Percentiles rank a stretch among this genome's conserved stretches.
Evolutionary conservation across 2,888 invertebrate genomes (phyloP).

Genomic region (Aethes cnicana): DNA sequence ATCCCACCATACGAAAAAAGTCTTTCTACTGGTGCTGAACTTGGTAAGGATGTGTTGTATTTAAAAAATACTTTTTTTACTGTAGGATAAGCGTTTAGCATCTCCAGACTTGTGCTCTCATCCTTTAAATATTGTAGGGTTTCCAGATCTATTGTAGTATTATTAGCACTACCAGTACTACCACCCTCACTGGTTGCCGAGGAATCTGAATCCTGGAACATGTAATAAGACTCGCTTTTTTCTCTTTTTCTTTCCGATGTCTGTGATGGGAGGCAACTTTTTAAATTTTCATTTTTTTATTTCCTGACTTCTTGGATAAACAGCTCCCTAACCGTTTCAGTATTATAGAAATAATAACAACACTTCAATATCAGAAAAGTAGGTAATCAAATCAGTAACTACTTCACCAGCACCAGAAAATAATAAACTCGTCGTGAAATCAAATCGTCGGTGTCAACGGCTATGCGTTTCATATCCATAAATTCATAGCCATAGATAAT

Average conservation of each 20-base stretch:
- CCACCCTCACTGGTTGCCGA: constrained; percentile 13
- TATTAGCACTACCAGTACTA: constrained; percentile 30
- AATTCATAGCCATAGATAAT: too few species aligned
- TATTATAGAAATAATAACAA: too few species aligned
- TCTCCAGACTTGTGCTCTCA: constrained; percentile 19
- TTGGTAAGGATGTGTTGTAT: constrained; percentile 2
- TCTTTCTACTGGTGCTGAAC: background rate
- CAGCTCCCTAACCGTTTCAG: constrained; percentile 21
- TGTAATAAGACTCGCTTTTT: constrained; percentile 22
- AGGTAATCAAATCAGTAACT: too few species aligned
- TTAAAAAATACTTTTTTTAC: constrained; percentile 26
- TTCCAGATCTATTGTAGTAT: constrained; percentile 33
- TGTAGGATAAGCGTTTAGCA: constrained; percentile 28
- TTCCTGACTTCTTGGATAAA: constrained; percentile 20
- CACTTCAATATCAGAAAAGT: too few species aligned
- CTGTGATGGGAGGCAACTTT: constrained; percentile 12
- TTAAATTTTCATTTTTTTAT: constrained; percentile 9
- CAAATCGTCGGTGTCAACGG: too few species aligned
- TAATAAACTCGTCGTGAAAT: too few species aligned
- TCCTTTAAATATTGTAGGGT: constrained; percentile 35
- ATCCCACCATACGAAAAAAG: too few species aligned
- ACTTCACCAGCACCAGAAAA: too few species aligned
- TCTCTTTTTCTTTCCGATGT: constrained; percentile 12
- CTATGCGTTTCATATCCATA: too few species aligned
- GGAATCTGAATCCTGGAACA: constrained; percentile 16